Evolutionary conservation across 37 sponge, comb jelly and placozoan species (phyloP).

Genomic region (Cliona cf. orientalis): DNA sequence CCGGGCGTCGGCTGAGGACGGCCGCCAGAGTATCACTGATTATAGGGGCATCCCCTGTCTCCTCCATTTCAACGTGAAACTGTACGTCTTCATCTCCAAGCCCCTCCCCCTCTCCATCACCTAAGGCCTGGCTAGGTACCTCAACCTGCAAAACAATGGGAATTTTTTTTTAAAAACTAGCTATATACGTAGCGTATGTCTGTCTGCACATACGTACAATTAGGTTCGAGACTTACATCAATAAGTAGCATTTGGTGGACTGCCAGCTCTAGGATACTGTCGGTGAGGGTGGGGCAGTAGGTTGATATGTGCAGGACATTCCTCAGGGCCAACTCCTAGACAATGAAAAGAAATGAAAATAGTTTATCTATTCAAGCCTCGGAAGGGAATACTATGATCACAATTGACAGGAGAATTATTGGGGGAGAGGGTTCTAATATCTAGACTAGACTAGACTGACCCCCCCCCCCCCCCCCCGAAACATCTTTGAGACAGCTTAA

Average conservation of each 20-base stretch:
- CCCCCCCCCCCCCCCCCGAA: too few species aligned
- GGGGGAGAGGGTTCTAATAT: too few species aligned
- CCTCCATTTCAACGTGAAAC: conserved; percentile 36
- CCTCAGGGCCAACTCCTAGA: conserved; percentile 68
- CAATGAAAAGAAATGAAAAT: not conserved
- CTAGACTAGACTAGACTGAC: too few species aligned
- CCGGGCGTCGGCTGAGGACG: conserved; percentile 7
- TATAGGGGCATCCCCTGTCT: not conserved
- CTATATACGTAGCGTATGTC: not conserved
- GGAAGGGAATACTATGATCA: not conserved
- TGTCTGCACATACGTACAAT: not conserved
- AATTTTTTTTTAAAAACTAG: too few species aligned
- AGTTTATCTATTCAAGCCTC: not conserved
- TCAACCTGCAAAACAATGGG: not conserved
- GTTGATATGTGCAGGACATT: conserved; percentile 51
- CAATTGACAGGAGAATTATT: not conserved
- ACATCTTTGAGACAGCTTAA: not conserved
- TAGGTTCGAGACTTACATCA: conserved; percentile 53
- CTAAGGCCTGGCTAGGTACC: not conserved
- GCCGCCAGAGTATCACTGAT: not conserved
- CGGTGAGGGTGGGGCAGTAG: conserved; percentile 65
- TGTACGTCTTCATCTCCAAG: conserved; percentile 5
- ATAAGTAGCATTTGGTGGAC: conserved; percentile 65
- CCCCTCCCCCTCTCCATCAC: conserved; percentile 22
- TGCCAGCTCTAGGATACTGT: conserved; percentile 48